A percentile compares a stretch with the other conserved stretches of the same genome.
phyloP scores from a whole-genome alignment of 2,888 invertebrate genomes.

The Phlogophora meticulosa region DNA sequence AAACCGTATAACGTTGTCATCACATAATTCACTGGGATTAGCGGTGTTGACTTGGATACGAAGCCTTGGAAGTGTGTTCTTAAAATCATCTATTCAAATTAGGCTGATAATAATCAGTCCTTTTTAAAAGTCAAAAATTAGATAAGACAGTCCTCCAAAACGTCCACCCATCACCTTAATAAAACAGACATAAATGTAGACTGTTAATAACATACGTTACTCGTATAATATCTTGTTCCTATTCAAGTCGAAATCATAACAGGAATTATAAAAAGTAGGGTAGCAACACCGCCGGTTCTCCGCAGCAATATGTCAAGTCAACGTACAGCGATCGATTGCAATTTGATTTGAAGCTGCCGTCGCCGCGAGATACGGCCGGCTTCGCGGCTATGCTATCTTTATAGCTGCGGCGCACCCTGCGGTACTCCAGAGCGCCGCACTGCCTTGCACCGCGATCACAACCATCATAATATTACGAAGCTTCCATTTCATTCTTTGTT shows the following conservation, averaged over 20 bases:
- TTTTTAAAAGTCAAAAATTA: too few relatives aligned
- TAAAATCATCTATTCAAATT: too few relatives aligned
- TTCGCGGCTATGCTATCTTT: conserved; percentile 25
- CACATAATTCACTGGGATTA: not conserved
- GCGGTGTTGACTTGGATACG: not conserved
- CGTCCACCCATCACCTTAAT: too few relatives aligned
- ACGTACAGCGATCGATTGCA: conserved; percentile 50
- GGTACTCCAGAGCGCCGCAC: conserved; percentile 44
- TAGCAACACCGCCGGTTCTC: conserved; percentile 11
- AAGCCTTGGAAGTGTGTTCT: not conserved
- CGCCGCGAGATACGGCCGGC: conserved; percentile 53
- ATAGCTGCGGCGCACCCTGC: conserved; percentile 28
- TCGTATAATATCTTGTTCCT: not conserved
- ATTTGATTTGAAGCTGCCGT: conserved; percentile 56
- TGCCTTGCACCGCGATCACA: conserved; percentile 43
- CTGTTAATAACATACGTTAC: too few relatives aligned
- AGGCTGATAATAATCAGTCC: too few relatives aligned
- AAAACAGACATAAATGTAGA: too few relatives aligned
- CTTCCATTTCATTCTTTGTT: conserved; percentile 13
- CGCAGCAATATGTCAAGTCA: conserved; percentile 45
- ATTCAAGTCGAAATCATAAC: not conserved
- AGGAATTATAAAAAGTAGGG: conserved; percentile 3
- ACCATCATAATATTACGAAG: conserved; percentile 6
- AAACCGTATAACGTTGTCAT: not conserved
- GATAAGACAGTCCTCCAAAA: too few relatives aligned